Base-by-base conservation (phyloP, 2,113 vertebrate genomes). In the Ceratotherium simum region DNA sequence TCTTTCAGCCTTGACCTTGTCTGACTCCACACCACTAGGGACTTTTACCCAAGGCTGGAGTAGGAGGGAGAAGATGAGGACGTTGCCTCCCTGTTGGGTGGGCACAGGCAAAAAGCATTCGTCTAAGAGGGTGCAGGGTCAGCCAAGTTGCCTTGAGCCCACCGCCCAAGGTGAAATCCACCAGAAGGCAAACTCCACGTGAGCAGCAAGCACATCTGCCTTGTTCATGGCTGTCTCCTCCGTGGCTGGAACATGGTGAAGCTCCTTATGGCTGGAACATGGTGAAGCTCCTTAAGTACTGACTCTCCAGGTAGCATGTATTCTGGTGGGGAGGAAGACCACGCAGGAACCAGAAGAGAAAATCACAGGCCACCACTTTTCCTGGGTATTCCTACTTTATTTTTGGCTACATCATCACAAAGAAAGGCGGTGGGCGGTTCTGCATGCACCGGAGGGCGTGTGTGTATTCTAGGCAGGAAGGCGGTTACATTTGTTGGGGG, bases 361-460 rank as follows among this genome's bases (percentile, higher is more conserved):
- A 60, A 51, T 82, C 27, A 39, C 65, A 60, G 95, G 56, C 39
- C 86, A 46, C 31, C 9, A 0, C 39, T 7, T 27, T 73, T 97
- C 88, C 90, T 79, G 92, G 67, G 92, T 58, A 96, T 51, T 98
- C 97, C 98, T 98, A 98, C 98, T 99, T 99, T 99, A 99, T 99
- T 98, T 76, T 96, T 93, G 98, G 98, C 97, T 99, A 99, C 98
- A 97, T 78, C 79, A 78, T 78, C 97, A 98, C 97, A 94, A 72
- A 98, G 98, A 98, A 92, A 93, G 97, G 98, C 69, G 72, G 93
- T 23, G 95, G 97, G 97, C 9, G 91, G 98, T 97, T 96, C 67
- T 95, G 98, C 99, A 99, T 99, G 99, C 99, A 99, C 97, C 65
- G 93, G 98, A 98, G 98, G 98, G 98, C 67, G 70, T 82, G 95